A percentile compares a stretch with the other conserved stretches of the same genome.
phyloP scores from a whole-genome alignment of 2,888 invertebrate genomes.

The Bedellia somnulentella region DNA sequence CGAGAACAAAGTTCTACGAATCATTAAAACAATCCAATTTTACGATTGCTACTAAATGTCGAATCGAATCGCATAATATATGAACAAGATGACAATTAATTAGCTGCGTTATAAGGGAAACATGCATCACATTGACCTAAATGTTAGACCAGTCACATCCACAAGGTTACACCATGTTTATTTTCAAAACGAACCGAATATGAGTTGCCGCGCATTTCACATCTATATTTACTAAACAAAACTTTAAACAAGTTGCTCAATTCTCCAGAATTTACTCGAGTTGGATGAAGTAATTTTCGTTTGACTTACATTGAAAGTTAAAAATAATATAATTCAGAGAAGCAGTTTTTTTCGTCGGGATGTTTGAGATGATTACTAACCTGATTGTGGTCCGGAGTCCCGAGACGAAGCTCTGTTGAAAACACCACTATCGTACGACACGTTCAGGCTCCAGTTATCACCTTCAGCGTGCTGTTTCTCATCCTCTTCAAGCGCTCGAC shows the following conservation, averaged over 20 bases:
- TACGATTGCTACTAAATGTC: no score
- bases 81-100: constrained; percentile 7
- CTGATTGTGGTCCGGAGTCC: constrained; percentile 55
- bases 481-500: constrained; percentile 49
- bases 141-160: constrained; percentile 34
- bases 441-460: constrained; percentile 55
- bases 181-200: constrained; percentile 50
- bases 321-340: no score
- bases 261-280: no score
- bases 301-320: no score
- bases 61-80: no score
- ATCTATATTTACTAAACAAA: constrained; percentile 47
- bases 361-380: constrained; percentile 42
- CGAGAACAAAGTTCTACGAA: no score
- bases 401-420: constrained; percentile 62
- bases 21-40: no score
- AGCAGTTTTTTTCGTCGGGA: no score
- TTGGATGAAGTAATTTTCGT: no score
- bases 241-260: constrained; percentile 61
- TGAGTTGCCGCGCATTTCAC: constrained; percentile 40
- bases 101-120: constrained; percentile 33
- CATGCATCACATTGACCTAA: constrained; percentile 55
- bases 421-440: constrained; percentile 61
- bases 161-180: constrained; percentile 50
- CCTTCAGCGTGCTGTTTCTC: constrained; percentile 45